These are phyloP conservation scores for Apostichopus japonicus DNA, from an alignment of 35 echinoderm and acorn worm genomes.

Conservation along the genomic window DNA sequence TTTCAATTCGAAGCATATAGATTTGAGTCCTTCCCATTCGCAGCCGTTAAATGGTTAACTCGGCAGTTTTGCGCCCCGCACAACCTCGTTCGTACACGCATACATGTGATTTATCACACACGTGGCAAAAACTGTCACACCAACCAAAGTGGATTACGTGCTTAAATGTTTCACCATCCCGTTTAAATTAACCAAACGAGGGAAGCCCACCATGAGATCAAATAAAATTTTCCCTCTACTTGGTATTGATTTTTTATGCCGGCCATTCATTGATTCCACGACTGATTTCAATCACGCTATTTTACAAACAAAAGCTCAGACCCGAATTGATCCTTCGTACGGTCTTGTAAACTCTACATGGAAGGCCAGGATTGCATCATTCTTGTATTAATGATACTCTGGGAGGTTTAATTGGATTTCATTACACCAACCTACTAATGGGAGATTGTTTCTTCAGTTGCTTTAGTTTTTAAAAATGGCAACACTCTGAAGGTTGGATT, in stretches of 20 bases:
- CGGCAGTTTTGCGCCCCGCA: too few species aligned
- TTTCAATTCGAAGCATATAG: too few species aligned
- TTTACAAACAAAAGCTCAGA: background rate
- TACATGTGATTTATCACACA: too few species aligned
- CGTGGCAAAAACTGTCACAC: too few species aligned
- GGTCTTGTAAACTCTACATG: background rate
- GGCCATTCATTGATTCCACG: background rate
- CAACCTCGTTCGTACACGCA: too few species aligned
- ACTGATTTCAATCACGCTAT: background rate
- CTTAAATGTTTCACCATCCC: background rate
- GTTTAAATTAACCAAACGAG: background rate
- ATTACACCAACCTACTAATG: background rate
- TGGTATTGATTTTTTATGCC: background rate
- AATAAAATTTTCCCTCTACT: background rate
- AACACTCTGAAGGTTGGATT: too few species aligned
- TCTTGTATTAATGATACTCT: background rate
- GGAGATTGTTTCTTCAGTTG: too few species aligned
- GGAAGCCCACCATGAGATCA: background rate
- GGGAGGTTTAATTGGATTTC: background rate
- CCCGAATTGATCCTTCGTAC: background rate
- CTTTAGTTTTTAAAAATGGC: too few species aligned
- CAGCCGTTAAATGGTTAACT: too few species aligned
- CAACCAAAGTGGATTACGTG: background rate
- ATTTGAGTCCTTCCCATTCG: too few species aligned
- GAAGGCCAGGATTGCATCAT: too few species aligned